phyloP scores from a whole-genome alignment of 2,888 invertebrate species.

The Torymus tubicola region DNA sequence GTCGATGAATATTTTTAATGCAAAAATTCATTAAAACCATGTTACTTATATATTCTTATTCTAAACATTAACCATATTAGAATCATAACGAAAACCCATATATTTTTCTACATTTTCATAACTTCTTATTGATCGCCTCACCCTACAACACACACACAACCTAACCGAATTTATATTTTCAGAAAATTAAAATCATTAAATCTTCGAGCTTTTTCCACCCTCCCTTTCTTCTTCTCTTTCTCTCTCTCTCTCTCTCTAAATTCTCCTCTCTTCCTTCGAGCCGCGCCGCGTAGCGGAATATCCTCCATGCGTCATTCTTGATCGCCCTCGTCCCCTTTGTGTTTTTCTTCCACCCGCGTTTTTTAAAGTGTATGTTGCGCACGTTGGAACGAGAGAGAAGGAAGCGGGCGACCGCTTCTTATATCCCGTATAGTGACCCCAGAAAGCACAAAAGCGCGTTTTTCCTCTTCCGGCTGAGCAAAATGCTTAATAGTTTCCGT shows the following conservation, averaged over 20 bases:
- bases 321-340: slow-evolving; percentile 48
- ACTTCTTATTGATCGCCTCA: no score
- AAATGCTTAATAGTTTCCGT: slow-evolving; percentile 65
- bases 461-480: slow-evolving; percentile 62
- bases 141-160: no score
- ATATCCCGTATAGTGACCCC: slow-evolving; percentile 56
- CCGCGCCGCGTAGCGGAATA: slow-evolving; percentile 11
- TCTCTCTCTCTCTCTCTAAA: slow-evolving; percentile 9
- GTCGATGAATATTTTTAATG: no score
- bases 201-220: not conserved
- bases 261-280: slow-evolving; percentile 37
- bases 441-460: slow-evolving; percentile 38
- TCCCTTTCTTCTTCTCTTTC: not conserved
- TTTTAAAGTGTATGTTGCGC: slow-evolving; percentile 23
- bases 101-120: no score
- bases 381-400: slow-evolving; percentile 19
- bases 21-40: no score
- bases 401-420: slow-evolving; percentile 57
- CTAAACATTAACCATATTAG: no score
- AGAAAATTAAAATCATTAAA: slow-evolving; percentile 37
- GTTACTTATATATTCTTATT: no score
- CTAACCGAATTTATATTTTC: not conserved
- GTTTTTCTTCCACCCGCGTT: slow-evolving; percentile 38
- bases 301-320: slow-evolving; percentile 51
- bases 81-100: no score